These are phyloP conservation scores for Phymanthus crucifer DNA, from an alignment of 92 coral and sea anemone genomes.

Conservation along the genomic window DNA sequence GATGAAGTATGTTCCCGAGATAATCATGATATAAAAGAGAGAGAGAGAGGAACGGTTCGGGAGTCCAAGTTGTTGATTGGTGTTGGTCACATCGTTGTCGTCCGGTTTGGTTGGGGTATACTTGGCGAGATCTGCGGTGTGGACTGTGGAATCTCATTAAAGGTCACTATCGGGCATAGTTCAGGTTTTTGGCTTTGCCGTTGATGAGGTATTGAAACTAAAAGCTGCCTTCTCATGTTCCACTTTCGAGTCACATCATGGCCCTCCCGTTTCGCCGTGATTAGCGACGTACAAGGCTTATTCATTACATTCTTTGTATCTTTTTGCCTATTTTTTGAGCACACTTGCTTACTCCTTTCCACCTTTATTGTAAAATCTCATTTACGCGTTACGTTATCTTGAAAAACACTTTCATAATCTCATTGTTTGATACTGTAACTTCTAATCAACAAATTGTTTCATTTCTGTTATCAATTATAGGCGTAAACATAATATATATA, in stretches of 20 bases:
- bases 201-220: conserved; percentile 12
- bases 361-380: too few species aligned
- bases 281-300: too few species aligned
- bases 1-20: background rate
- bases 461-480: too few species aligned
- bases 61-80: background rate
- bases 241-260: conserved; percentile 18
- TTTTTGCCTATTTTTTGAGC: too few species aligned
- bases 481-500: too few species aligned
- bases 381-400: conserved; percentile 2
- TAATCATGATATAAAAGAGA: background rate
- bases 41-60: background rate
- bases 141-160: conserved; percentile 5
- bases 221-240: conserved; percentile 11
- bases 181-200: background rate
- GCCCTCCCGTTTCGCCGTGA: too few species aligned
- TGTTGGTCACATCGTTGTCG: background rate
- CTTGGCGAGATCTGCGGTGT: background rate
- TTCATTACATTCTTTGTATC: too few species aligned
- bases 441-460: background rate
- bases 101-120: background rate
- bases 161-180: conserved; percentile 12
- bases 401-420: background rate
- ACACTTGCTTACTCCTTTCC: too few species aligned
- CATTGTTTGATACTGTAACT: background rate